A percentile compares a stretch with the other conserved stretches of the same genome.
These are phyloP conservation scores for Leptopilina clavipes DNA, from an alignment of 1,140 invertebrate genomes.

Conservation along the genomic window DNA sequence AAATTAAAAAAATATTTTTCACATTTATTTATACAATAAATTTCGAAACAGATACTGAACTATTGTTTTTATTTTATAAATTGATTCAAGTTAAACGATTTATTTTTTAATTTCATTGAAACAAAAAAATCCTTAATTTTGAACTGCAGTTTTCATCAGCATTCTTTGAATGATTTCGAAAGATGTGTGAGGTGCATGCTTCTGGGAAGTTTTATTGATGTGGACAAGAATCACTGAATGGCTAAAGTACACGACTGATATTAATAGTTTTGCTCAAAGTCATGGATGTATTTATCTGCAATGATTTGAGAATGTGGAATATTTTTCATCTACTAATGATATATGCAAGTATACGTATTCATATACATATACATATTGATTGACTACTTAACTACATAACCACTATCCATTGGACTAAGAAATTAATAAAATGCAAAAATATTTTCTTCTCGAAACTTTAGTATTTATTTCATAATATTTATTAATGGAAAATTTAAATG, in stretches of 20 bases:
- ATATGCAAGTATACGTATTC: conserved; percentile 45
- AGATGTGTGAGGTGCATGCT: conserved; percentile 12
- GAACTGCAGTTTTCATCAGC: background rate
- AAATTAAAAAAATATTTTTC: background rate
- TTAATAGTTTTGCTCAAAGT: background rate
- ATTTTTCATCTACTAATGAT: conserved; percentile 6
- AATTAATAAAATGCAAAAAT: background rate
- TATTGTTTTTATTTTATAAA: too few relatives aligned
- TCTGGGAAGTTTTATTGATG: conserved; percentile 21
- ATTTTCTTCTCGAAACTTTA: background rate
- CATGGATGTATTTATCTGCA: conserved; percentile 13
- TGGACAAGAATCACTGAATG: conserved; percentile 17
- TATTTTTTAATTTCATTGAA: background rate
- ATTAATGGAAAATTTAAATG: too few relatives aligned
- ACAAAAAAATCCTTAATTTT: background rate
- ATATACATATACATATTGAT: background rate
- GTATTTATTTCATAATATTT: background rate
- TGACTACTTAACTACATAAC: background rate
- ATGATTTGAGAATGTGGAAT: conserved; percentile 22
- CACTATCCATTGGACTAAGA: conserved; percentile 36
- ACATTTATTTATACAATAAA: too few relatives aligned
- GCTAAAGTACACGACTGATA: conserved; percentile 6
- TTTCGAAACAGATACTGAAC: too few relatives aligned
- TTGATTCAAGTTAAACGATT: too few relatives aligned
- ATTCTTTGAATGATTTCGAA: conserved; percentile 2